Base-by-base conservation (phyloP, 2,797 vertebrate genomes). In the Centropyge bicolor region DNA sequence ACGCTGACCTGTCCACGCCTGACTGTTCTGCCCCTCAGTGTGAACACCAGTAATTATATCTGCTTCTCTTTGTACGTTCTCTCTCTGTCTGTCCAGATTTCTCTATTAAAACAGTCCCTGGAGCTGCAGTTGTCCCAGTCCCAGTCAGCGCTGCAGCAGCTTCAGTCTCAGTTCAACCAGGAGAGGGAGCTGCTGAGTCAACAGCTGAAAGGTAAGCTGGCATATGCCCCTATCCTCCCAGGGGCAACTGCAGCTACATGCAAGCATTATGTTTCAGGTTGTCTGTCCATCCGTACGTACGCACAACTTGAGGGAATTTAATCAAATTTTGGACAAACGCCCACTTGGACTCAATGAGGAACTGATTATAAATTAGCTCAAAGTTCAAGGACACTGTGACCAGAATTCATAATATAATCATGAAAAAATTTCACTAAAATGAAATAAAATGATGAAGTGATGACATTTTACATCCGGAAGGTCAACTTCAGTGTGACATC, bases 101-200 rank as follows among this genome's bases (percentile, higher is more conserved):
- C 98, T 24, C 92, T 99, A 52, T 83, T 99, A 87, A 99, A 99
- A 82, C 98, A 99, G 94, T 99, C 97, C 27, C 94, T 99, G 94
- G 98, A 99, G 94, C 95, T 99, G 86, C 98, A 99, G 95, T 92
- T 99, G 89, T 98, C 97, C 6, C 98, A 99, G 93, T 99, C 98
- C 2, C 97, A 99, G 95, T 95, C 95, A 0, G 97, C 98, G 27
- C 92, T 99, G 82, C 98, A 99, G 88, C 97, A 98, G 81, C 95
- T 99, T 60, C 98, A 99, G 92, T 96, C 96, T 27, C 98, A 99
- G 89, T 99, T 98, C 90, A 97, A 93, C 88, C 97, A 98, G 87
- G 98, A 99, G 88, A 95, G 97, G n/a, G 97, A 99, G 82, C 95
- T 97, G n/a, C 96, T 99, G 82, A 96, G 96, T 19, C 97, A 98